Base-by-base conservation (phyloP, 2,888 invertebrate genomes). In the Hoplodrina blanda region DNA sequence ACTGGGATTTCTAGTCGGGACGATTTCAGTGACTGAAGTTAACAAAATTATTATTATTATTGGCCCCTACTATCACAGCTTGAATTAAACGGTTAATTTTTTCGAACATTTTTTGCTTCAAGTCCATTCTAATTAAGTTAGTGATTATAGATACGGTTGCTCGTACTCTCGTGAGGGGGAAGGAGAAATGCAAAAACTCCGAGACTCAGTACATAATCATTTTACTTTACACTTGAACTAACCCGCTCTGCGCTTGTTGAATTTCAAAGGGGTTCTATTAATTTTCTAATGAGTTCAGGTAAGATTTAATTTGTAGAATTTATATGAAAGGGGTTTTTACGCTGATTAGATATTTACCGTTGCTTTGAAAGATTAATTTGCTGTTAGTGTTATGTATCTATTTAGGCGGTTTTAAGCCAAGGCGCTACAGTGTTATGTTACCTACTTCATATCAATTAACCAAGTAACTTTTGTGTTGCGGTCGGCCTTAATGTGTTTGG, bases 11-110 rank as follows among this genome's bases (percentile, higher is more conserved):
- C 41, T 30, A 68, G 25, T 54, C 19, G 41, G 46, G 33, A 37
- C 17, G 49, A 77, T 75, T 73, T 69, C 50, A 78, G 75, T 69
- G 68, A 75, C 73, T 70, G 62, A 78, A 80, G 77, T 80, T 85
- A 84, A 82, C 8, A 37, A 8, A 37, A 37, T 86, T 85, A 92
- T 91, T 88, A 89, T 17, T 46, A 46, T 17, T 85, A 91, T 91
- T 89, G 89, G 76, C 80, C 84, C 63, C 83, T 81, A 76, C 88
- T 90, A 89, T 89, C 89, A 90, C 88, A 88, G 87, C 87, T 84
- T 82, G 84, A 93, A 92, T 92, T 88, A 92, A 85, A 87, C 85
- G 87, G 88, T 89, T 91, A 91, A 94, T 93, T 93, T 92, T 90
- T 90, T 89, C 87, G 86, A 91, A 92, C 91, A 91, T 90, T 92